Conservation (phyloP, 2,888 invertebrate genomes). For the Tipula lateralis region DNA sequence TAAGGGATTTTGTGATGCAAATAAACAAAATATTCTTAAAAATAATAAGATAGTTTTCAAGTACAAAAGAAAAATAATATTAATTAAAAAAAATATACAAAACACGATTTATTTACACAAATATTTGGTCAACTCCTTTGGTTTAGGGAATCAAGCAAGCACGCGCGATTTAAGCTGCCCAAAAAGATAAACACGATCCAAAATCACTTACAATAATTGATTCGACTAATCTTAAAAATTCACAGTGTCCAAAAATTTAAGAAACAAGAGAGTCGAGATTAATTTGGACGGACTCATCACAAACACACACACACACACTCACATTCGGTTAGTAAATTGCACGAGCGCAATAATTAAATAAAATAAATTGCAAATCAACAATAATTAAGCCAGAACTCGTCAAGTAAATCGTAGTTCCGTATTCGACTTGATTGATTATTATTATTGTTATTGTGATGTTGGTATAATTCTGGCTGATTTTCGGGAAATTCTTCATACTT, state of each 20-base stretch:
- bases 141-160: background rate
- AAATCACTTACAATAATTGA: no score
- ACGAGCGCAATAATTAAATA: background rate
- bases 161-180: background rate
- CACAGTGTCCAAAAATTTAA: no score
- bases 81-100: background rate
- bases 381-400: conserved; percentile 36
- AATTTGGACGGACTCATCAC: conserved; percentile 7
- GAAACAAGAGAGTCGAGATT: background rate
- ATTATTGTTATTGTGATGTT: background rate
- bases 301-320: background rate
- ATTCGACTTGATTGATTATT: background rate
- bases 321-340: background rate
- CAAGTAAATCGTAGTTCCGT: conserved; percentile 36
- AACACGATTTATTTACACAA: background rate
- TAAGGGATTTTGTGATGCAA: background rate
- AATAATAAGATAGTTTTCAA: background rate
- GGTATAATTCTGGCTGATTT: background rate
- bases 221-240: no score
- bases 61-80: background rate
- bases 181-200: background rate
- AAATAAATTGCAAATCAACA: background rate
- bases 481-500: background rate
- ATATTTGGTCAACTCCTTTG: background rate
- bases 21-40: background rate